Conservation (phyloP, 1,140 invertebrate genomes). For the Coenobita brevimanus region DNA sequence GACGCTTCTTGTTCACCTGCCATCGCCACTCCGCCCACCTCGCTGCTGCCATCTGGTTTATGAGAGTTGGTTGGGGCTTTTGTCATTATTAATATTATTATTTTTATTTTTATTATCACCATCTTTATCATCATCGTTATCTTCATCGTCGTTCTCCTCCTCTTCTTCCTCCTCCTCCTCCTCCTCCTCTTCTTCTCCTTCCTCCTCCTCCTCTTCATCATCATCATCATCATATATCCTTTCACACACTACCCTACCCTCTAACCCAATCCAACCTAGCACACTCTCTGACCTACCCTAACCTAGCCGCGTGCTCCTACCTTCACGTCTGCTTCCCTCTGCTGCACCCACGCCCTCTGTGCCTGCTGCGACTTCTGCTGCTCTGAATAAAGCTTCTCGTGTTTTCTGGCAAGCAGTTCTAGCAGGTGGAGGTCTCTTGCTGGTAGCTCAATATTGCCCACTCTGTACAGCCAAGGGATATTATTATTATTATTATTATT, state of each 20-base stretch:
- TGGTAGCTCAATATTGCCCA: slow-evolving; percentile 52
- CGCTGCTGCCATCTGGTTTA: slow-evolving; percentile 42
- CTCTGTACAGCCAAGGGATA: background rate
- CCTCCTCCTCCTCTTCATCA: too few species aligned
- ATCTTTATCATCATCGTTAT: too few species aligned
- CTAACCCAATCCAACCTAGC: background rate
- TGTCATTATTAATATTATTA: too few species aligned
- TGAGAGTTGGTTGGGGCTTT: too few species aligned
- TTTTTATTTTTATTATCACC: too few species aligned
- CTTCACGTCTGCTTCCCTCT: slow-evolving; percentile 53
- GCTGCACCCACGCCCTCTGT: slow-evolving; percentile 44
- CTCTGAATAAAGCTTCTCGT: slow-evolving; percentile 47
- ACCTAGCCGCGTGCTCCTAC: background rate
- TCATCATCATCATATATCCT: too few species aligned
- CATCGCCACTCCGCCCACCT: slow-evolving; percentile 54
- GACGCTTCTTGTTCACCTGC: slow-evolving; percentile 61
- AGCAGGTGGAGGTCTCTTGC: slow-evolving; percentile 45
- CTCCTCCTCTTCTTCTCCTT: too few species aligned
- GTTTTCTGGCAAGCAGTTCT: slow-evolving; percentile 55
- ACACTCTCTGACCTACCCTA: background rate
- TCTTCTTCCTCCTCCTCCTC: too few species aligned
- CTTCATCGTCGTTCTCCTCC: too few species aligned
- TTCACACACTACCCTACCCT: background rate
- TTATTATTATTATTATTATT: background rate
- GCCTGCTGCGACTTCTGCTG: slow-evolving; percentile 31